Evolutionary conservation across 2,797 vertebrate genomes (phyloP), one percentile per base, ranked within the genome.

Genomic region (Lerista edwardsae): DNA sequence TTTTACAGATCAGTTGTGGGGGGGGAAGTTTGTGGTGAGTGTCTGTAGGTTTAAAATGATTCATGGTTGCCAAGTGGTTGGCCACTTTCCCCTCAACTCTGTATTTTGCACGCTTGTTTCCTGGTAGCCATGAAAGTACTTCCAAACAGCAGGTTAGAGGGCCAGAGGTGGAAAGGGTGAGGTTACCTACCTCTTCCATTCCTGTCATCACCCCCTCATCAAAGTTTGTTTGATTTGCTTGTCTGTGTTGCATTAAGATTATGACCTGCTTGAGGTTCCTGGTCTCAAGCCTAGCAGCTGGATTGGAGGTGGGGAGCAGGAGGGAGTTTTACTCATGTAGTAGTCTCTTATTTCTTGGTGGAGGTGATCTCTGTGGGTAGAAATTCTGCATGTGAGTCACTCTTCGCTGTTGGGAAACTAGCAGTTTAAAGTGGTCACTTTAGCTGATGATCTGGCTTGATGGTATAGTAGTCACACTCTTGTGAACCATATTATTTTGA

Each of bases 1-100:
- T 61, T 14, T 62, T 90, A 65, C 68, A 86, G 71, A 10, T 41
- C 79, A 87, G 23, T 55, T 84, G n/a, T 9, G 39, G 7, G 12
- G 5, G 6, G 19, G 9, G 19, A 55, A 51, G 25, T 57, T 41
- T 51, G 23, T 27, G 76, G 57, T 51, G 72, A 80, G 36, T 57
- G 61, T 31, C n/a, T 44, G 29, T 76, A 76, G 36, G 3, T 44
- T 41, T 47, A 82, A 75, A 47, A 65, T 31, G 64, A 65, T 64
- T 47, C 15, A 64, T n/a, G 19, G 21, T 39, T 29, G 25, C 12
- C 8, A 4, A 27, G 1, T 44, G 6, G 3, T 62, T 74, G n/a
- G 12, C 23, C 19, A 72, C 19, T 10, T 65, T 19, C 21, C n/a
- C 41, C 57, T 31, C n/a, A n/a, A 23, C 59, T 51, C n/a, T 82